Conservation (phyloP, 1,140 invertebrate species). For the Bombus confusus region DNA sequence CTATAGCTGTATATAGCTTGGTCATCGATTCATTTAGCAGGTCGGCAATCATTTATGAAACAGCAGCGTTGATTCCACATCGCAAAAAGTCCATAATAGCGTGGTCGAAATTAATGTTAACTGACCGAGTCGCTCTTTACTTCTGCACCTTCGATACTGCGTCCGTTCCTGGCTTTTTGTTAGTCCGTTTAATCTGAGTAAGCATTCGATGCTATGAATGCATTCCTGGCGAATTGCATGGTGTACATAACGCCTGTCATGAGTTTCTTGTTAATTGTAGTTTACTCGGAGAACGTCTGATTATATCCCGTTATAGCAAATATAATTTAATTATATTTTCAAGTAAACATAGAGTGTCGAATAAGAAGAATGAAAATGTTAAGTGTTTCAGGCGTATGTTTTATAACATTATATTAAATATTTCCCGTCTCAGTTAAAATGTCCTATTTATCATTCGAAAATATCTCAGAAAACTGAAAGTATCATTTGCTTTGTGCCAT, state of each 20-base stretch:
- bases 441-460: no score
- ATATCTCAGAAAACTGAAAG: no score
- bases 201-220: conserved; percentile 45
- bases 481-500: no score
- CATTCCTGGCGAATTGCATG: conserved; percentile 36
- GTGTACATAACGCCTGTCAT: conserved; percentile 45
- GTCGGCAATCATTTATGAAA: conserved; percentile 2
- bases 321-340: conserved; percentile 1
- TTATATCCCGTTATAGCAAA: conserved; percentile 1
- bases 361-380: not conserved
- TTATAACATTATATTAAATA: no score
- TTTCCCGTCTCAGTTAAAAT: no score
- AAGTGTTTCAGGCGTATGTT: no score
- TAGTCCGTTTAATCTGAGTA: conserved; percentile 56
- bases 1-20: not conserved
- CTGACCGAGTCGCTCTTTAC: conserved; percentile 40
- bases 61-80: conserved; percentile 10
- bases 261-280: conserved; percentile 52
- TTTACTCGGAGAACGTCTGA: not conserved
- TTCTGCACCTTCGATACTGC: conserved; percentile 48
- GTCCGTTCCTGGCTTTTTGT: conserved; percentile 50
- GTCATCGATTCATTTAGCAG: not conserved
- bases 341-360: not conserved
- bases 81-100: conserved; percentile 45
- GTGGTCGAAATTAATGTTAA: conserved; percentile 61